Percentiles rank a stretch among this genome's conserved stretches.
phyloP scores from a whole-genome alignment of 2,797 vertebrate genomes.

The Myotis vivesi region DNA sequence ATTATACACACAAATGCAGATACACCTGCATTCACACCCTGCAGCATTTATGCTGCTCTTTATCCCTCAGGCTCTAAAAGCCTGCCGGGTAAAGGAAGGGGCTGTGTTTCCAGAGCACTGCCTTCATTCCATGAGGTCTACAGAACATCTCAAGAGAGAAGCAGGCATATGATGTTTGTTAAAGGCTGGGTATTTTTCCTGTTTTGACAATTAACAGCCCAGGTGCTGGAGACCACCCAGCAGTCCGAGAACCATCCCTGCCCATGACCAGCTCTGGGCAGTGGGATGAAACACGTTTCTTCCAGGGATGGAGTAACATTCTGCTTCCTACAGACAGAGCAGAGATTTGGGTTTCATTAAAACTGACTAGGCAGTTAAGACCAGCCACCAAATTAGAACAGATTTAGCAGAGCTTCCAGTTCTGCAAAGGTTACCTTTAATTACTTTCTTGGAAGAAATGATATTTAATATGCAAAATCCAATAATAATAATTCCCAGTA shows the following conservation, averaged over 20 bases:
- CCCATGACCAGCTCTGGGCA: neutral
- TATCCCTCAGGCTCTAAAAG: neutral
- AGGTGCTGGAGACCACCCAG: neutral
- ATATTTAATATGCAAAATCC: conserved; percentile 67
- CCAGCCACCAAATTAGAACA: conserved; percentile 49
- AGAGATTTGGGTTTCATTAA: conserved; percentile 42
- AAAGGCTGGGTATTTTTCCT: neutral
- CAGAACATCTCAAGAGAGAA: neutral
- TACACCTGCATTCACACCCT: neutral
- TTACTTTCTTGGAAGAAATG: conserved; percentile 60
- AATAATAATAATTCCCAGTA: conserved; percentile 64
- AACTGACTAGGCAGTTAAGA: conserved; percentile 30
- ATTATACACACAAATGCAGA: neutral
- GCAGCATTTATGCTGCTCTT: no score
- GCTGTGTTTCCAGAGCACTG: neutral
- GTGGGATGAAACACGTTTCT: neutral
- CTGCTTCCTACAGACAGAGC: neutral
- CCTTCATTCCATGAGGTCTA: neutral
- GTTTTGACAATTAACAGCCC: neutral
- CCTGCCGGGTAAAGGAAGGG: neutral
- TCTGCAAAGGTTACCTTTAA: conserved; percentile 70
- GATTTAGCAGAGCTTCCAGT: conserved; percentile 39
- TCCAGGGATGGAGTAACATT: neutral
- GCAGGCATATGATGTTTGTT: neutral
- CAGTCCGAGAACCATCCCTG: neutral